Conservation (phyloP, 2,797 vertebrate species). For the Euthynnus affinis region DNA sequence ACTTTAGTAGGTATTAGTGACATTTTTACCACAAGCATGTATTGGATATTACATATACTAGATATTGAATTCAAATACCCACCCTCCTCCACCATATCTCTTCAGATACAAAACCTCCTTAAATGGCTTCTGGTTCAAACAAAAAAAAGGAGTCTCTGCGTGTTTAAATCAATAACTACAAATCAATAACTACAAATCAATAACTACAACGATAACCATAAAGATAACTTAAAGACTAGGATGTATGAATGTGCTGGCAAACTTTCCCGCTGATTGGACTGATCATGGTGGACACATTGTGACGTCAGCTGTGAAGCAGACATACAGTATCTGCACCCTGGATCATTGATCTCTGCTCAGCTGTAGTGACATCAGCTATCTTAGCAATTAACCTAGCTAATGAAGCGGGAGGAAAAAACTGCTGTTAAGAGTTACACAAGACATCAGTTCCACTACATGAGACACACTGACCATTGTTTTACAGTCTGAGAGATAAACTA, state of each 20-base stretch:
- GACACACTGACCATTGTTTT: constrained; percentile 56
- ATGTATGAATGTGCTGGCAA: neutral
- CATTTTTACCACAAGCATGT: neutral
- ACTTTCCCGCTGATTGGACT: neutral
- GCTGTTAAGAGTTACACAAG: constrained; percentile 62
- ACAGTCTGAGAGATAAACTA: constrained; percentile 52
- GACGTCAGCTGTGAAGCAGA: constrained; percentile 44
- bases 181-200: neutral
- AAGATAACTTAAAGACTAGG: neutral
- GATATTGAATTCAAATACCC: neutral
- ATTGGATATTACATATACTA: no score
- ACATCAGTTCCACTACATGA: constrained; percentile 66
- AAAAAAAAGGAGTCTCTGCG: neutral
- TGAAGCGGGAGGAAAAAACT: constrained; percentile 55
- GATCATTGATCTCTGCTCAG: constrained; percentile 55
- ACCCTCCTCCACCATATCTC: neutral
- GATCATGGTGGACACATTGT: neutral
- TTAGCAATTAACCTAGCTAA: constrained; percentile 72
- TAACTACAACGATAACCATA: neutral
- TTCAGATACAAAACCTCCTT: neutral
- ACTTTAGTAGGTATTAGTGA: neutral
- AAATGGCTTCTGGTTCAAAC: neutral
- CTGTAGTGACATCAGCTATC: constrained; percentile 53
- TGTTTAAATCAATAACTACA: neutral
- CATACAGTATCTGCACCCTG: constrained; percentile 30